Conservation (phyloP, 2,797 vertebrate species). For the Natrix natrix region DNA sequence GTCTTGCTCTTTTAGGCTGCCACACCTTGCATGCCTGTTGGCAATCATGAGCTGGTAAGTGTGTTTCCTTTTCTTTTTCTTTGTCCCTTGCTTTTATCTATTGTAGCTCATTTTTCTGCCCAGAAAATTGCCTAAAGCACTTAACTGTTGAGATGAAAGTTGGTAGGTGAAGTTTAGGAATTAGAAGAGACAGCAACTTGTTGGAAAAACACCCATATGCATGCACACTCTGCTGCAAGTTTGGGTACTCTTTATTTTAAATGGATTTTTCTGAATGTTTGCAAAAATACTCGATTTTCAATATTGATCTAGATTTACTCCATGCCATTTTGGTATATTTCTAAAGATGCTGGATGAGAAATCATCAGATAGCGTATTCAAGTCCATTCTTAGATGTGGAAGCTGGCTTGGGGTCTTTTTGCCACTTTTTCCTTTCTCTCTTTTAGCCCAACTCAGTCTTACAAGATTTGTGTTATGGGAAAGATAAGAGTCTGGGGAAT, state of each 20-base stretch:
- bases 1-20: constrained; percentile 65
- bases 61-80: neutral
- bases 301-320: neutral
- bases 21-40: constrained; percentile 67
- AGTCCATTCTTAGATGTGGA: neutral
- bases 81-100: neutral
- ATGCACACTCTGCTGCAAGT: neutral
- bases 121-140: neutral
- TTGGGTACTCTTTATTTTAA: neutral
- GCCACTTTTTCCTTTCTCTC: neutral
- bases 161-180: neutral
- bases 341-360: neutral
- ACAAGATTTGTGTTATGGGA: neutral
- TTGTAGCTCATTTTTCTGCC: neutral
- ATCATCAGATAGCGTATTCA: neutral
- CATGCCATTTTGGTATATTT: neutral
- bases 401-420: neutral
- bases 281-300: neutral
- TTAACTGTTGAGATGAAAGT: neutral
- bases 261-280: neutral
- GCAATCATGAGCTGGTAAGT: constrained; percentile 73
- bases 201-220: neutral
- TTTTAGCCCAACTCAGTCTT: neutral
- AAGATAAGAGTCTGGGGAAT: neutral
- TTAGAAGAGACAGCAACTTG: neutral